phyloP scores from a whole-genome alignment of 2,113 vertebrate genomes.

The Paraplagusia blochii region DNA sequence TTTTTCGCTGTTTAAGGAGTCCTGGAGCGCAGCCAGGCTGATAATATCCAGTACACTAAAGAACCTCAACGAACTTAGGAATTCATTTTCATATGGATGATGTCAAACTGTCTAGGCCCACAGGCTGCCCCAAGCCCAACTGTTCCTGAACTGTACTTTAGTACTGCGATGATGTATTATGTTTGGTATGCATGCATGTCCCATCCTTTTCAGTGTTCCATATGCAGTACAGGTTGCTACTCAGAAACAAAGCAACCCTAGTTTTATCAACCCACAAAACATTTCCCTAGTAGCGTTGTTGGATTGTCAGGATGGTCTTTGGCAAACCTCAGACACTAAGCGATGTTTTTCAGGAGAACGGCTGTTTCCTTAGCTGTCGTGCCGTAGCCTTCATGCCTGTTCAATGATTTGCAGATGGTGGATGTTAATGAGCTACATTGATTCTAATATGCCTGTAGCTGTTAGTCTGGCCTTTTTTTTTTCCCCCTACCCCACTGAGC shows the following conservation, averaged over 20 bases:
- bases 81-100: not conserved
- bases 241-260: not conserved
- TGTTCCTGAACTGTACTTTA: not conserved
- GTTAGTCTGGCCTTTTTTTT: not conserved
- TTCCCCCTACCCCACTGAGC: not conserved
- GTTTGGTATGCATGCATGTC: not conserved
- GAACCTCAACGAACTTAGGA: not conserved
- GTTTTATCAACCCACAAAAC: not conserved
- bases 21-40: not conserved
- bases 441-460: not conserved
- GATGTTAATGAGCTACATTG: conserved; percentile 4
- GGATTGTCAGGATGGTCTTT: conserved; percentile 2
- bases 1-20: not conserved
- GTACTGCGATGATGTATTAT: not conserved
- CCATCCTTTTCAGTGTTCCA: not conserved
- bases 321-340: not conserved
- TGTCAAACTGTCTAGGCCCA: not conserved
- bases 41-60: too few species aligned
- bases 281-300: not conserved
- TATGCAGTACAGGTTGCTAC: not conserved
- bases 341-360: not conserved
- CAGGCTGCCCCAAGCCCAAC: not conserved
- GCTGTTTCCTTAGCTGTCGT: not conserved
- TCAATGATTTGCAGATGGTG: conserved; percentile 7
- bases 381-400: not conserved